Evolutionary conservation across 2,113 vertebrate genomes (phyloP).

Genomic region (Octodon degus): DNA sequence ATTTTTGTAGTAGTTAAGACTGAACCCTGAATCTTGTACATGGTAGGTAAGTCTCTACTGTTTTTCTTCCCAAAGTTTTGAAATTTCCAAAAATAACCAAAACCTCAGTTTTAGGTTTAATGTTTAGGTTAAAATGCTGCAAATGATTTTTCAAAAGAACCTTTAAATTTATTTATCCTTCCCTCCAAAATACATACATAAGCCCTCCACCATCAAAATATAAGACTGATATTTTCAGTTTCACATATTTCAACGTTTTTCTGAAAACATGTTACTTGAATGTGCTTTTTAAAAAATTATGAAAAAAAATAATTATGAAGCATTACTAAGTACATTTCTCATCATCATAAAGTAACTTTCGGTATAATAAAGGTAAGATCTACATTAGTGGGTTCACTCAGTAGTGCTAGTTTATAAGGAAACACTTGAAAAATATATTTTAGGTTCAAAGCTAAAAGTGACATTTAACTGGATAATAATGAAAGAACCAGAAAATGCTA

Average conservation of each 20-base stretch:
- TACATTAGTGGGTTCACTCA: constrained; percentile 76
- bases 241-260: too few relatives aligned
- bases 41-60: background rate
- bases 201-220: constrained; percentile 55
- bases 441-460: constrained; percentile 80
- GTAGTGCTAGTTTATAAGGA: constrained; percentile 71
- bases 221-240: background rate
- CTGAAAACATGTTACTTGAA: constrained; percentile 65
- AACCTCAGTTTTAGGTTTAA: constrained; percentile 16
- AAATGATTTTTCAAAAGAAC: constrained; percentile 61
- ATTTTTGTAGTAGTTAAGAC: background rate
- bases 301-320: constrained; percentile 54
- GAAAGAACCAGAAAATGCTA: constrained; percentile 35
- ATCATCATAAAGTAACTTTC: constrained; percentile 78
- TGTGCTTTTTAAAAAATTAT: constrained; percentile 69
- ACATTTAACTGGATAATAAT: constrained; percentile 70
- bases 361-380: constrained; percentile 74
- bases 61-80: constrained; percentile 45
- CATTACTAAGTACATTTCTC: constrained; percentile 61
- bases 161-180: background rate
- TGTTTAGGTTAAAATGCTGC: background rate
- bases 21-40: background rate
- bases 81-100: constrained; percentile 31
- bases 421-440: constrained; percentile 76
- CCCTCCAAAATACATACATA: background rate